Conservation (phyloP, 2,113 vertebrate genomes). For the Nibea albiflora region DNA sequence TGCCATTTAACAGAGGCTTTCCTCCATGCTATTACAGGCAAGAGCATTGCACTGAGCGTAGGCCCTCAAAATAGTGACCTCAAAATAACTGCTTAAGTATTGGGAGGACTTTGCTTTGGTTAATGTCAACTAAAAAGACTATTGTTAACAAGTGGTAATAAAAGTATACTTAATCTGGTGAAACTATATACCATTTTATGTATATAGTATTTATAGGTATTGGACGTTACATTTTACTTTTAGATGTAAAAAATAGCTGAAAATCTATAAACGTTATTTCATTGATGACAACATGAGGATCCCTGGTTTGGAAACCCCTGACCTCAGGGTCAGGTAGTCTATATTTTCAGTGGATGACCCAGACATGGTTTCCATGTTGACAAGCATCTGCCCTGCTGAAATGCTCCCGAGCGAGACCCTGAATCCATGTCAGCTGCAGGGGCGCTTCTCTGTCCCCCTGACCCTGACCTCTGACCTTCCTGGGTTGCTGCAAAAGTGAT, state of each 20-base stretch:
- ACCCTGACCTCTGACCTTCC: constrained; percentile 69
- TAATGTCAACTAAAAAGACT: neutral
- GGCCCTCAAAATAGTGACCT: constrained; percentile 6
- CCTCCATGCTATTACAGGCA: neutral
- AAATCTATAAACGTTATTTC: too few relatives aligned
- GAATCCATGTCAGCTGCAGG: constrained; percentile 53
- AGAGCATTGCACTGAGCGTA: neutral
- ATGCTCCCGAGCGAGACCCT: constrained; percentile 30
- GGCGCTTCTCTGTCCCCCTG: constrained; percentile 45
- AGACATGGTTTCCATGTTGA: constrained; percentile 43
- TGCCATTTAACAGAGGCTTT: constrained; percentile 13
- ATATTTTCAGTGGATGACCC: constrained; percentile 40
- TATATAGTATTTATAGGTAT: too few relatives aligned
- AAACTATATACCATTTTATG: too few relatives aligned
- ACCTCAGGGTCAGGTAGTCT: constrained; percentile 32
- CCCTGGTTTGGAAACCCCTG: constrained; percentile 12
- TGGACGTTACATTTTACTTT: neutral
- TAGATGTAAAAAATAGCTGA: neutral
- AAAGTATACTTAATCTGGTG: neutral
- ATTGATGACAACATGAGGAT: neutral
- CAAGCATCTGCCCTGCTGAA: constrained; percentile 37
- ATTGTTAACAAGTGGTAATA: neutral
- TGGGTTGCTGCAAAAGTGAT: constrained; percentile 34
- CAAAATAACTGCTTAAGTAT: neutral
- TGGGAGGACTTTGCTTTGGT: constrained; percentile 1